Base-by-base conservation (phyloP, 2,888 invertebrate genomes). In the Clanis bilineata region DNA sequence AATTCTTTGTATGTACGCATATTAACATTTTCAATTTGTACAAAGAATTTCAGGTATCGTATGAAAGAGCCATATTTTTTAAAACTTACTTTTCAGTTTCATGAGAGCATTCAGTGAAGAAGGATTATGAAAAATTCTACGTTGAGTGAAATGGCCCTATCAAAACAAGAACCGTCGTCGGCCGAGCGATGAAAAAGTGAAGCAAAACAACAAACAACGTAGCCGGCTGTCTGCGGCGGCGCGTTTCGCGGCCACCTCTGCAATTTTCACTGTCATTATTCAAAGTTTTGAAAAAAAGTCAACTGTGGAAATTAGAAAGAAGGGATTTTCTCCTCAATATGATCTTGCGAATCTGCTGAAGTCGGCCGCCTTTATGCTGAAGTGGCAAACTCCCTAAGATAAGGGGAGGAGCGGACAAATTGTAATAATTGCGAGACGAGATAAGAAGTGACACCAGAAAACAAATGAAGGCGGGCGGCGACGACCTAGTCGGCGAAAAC, bases 371-470 rank as follows among this genome's bases (percentile, higher is more conserved):
- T 90, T 90, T 89, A 87, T 88, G 89, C 89, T 87, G 88, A 88
- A 88, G 86, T 82, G 82, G 89, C 88, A 79, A 87, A 87, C 80
- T 87, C 81, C 76, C 83, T 83, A 81, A 90, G 91, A 92, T 92
- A 91, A 92, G 88, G 89, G 89, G 88, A 88, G 88, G 90, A 86
- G 87, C 90, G 86, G 90, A 90, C 91, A 92, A 91, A 92, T 91
- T 90, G 90, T 92, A 90, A 92, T 92, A 90, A 91, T 92, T 92
- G 91, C 86, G 86, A 83, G 86, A 87, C 86, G 89, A 90, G 92
- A 92, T 91, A 92, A 92, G 90, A 85, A 90, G 81, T 91, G 91
- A 90, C 90, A 89, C 88, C 88, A 91, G 89, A 91, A 92, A 92
- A 91, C 91, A 92, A 91, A 91, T 91, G 91, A 90, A 89, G 83